A percentile compares a stretch with the other conserved stretches of the same genome.
Evolutionary conservation across 1,140 invertebrate species (phyloP).

Genomic region (Calliopsis andreniformis): DNA sequence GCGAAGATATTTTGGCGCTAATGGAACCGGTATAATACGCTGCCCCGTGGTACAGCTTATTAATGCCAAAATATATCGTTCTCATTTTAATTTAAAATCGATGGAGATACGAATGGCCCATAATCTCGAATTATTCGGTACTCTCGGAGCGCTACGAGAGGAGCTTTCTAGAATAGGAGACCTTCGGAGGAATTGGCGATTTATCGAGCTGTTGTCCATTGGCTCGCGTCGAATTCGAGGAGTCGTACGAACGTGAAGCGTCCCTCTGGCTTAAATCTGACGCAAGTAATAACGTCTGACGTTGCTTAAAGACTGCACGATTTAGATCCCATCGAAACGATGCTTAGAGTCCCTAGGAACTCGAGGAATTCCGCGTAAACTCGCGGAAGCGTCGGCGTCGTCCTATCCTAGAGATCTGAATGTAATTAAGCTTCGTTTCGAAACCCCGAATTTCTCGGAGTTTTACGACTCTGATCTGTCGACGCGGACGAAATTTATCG

Average conservation of each 20-base stretch:
- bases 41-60: conserved; percentile 25
- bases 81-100: conserved; percentile 38
- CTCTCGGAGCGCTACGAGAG: background rate
- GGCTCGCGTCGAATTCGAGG: conserved; percentile 9
- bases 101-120: conserved; percentile 7
- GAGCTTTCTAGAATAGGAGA: background rate
- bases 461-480: conserved; percentile 5
- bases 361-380: too few species aligned
- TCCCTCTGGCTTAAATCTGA: conserved; percentile 38
- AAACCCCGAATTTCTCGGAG: background rate
- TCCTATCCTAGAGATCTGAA: conserved; percentile 27
- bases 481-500: conserved; percentile 9
- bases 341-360: conserved; percentile 13
- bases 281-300: conserved; percentile 49
- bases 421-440: conserved; percentile 36
- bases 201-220: conserved; percentile 9
- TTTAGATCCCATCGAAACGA: conserved; percentile 48
- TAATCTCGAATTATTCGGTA: conserved; percentile 38
- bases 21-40: conserved; percentile 33
- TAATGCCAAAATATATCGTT: conserved; percentile 37
- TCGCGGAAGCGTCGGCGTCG: too few species aligned
- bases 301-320: conserved; percentile 24
- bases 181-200: background rate
- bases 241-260: background rate
- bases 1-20: conserved; percentile 3